Evolutionary conservation across 64 coral and sea anemone species (phyloP).

Genomic region (Pachyseris speciosa): DNA sequence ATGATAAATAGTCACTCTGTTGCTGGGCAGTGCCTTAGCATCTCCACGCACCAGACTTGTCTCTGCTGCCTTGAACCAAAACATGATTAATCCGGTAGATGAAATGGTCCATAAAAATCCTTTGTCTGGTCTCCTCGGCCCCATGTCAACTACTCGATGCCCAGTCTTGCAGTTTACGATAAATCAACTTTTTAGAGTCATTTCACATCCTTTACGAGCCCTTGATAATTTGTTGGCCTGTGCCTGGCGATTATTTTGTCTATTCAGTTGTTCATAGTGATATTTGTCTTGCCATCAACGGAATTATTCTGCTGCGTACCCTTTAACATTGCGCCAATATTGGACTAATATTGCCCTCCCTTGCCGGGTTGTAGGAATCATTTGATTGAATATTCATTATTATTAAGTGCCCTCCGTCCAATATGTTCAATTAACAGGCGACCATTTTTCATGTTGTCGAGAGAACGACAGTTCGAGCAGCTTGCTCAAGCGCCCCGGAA

Average conservation of each 20-base stretch:
- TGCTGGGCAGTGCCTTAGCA: background rate
- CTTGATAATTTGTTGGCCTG: background rate
- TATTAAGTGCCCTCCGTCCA: background rate
- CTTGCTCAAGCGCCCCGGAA: background rate
- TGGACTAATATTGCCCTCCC: background rate
- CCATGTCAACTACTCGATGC: background rate
- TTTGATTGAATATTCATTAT: background rate
- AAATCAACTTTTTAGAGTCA: background rate
- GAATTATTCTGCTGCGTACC: background rate
- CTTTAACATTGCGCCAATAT: background rate
- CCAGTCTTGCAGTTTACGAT: background rate
- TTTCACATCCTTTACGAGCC: background rate
- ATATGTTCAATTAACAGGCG: background rate
- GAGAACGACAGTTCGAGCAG: background rate
- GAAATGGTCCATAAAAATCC: background rate
- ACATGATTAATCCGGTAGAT: background rate
- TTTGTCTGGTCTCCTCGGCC: background rate
- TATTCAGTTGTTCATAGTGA: background rate
- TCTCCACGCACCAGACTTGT: background rate
- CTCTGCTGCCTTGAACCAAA: background rate
- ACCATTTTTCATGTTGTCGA: background rate
- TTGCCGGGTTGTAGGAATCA: background rate
- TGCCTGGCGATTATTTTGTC: background rate
- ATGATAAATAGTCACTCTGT: constrained; percentile 51
- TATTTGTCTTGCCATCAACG: background rate